phyloP scores from a whole-genome alignment of 2,888 invertebrate species.

The Boloria selene region DNA sequence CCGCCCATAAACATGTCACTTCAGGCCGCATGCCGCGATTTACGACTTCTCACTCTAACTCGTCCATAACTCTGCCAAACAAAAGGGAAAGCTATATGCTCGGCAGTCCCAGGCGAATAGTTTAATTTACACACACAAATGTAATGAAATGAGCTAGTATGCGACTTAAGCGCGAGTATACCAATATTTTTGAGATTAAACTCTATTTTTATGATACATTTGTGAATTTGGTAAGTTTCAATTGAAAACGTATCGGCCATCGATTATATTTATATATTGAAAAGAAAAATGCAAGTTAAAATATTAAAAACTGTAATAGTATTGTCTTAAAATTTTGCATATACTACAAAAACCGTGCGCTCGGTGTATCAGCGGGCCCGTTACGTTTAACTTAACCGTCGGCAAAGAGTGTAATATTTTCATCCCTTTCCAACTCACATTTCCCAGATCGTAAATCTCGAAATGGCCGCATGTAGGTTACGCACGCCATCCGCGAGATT shows the following conservation, averaged over 20 bases:
- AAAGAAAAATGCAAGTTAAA: background rate
- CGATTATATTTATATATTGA: background rate
- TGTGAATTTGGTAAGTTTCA: background rate
- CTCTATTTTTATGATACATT: slow-evolving; percentile 13
- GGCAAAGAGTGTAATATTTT: slow-evolving; percentile 77
- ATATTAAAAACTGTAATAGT: background rate
- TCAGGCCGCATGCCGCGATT: slow-evolving; percentile 73
- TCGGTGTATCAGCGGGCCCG: slow-evolving; percentile 65
- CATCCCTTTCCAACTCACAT: slow-evolving; percentile 81
- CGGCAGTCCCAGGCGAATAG: slow-evolving; percentile 81
- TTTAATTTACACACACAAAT: slow-evolving; percentile 80
- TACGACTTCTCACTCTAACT: slow-evolving; percentile 81
- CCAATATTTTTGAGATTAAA: slow-evolving; percentile 52
- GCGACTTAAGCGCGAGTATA: slow-evolving; percentile 62
- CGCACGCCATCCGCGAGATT: slow-evolving; percentile 80
- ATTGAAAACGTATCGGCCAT: background rate
- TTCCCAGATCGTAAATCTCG: slow-evolving; percentile 84
- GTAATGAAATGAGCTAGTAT: slow-evolving; percentile 76
- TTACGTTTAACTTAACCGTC: slow-evolving; percentile 69
- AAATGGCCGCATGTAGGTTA: slow-evolving; percentile 84
- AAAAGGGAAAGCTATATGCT: slow-evolving; percentile 82
- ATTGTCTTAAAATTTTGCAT: slow-evolving; percentile 51
- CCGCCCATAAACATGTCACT: slow-evolving; percentile 83
- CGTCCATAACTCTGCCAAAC: slow-evolving; percentile 77
- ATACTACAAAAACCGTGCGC: slow-evolving; percentile 67